Conservation (phyloP, 2,113 vertebrate genomes). For the Ahaetulla prasina region DNA sequence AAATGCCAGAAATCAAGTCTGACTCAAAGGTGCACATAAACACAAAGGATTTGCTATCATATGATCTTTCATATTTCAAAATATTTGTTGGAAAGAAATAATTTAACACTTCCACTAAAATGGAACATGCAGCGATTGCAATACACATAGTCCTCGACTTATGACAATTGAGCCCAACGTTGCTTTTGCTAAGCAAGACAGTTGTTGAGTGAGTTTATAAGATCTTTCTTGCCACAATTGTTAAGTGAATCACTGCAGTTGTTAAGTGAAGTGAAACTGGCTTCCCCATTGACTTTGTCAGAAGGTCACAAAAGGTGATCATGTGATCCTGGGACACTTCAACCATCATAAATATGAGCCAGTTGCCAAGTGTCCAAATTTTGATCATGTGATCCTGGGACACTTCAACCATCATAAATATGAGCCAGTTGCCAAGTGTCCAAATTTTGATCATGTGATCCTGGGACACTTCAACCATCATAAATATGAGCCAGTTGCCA, state of each 20-base stretch:
- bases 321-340: background rate
- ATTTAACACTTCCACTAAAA: background rate
- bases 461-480: too few relatives aligned
- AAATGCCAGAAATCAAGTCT: background rate
- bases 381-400: too few relatives aligned
- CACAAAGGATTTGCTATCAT: background rate
- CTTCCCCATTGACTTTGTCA: background rate
- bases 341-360: background rate
- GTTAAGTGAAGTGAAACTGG: background rate
- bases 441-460: too few relatives aligned
- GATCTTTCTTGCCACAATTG: background rate
- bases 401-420: too few relatives aligned
- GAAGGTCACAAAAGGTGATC: background rate
- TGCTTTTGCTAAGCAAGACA: background rate
- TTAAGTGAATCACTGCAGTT: background rate
- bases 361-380: background rate
- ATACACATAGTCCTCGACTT: background rate
- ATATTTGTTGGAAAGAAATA: background rate
- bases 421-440: too few relatives aligned
- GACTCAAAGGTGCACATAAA: background rate
- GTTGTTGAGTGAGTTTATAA: background rate
- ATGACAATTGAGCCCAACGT: background rate
- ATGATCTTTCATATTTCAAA: background rate
- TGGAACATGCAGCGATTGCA: background rate
- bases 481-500: too few relatives aligned